Evolutionary conservation across 2,113 vertebrate genomes (phyloP).

Genomic region (Podarcis cretensis): DNA sequence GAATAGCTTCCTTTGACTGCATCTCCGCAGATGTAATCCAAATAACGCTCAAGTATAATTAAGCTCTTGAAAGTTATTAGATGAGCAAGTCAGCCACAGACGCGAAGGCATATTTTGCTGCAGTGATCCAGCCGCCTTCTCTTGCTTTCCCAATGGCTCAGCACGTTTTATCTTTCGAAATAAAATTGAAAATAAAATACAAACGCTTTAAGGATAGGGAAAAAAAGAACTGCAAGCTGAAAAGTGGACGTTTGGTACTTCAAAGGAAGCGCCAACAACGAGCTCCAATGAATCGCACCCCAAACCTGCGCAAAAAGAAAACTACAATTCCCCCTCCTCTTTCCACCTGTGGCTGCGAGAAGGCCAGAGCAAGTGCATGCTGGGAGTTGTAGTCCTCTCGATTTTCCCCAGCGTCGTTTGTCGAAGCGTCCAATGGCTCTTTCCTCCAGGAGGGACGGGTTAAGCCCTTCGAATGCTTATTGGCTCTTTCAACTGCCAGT

Average conservation of each 20-base stretch:
- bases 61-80: conserved; percentile 45
- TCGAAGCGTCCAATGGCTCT: rapidly evolving
- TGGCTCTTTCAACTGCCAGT: neutral
- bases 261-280: too few relatives aligned
- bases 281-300: neutral
- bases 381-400: neutral
- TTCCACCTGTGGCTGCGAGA: rapidly evolving
- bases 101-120: neutral
- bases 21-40: neutral
- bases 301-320: neutral
- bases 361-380: rapidly evolving
- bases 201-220: neutral
- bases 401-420: neutral
- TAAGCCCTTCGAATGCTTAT: neutral
- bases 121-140: neutral
- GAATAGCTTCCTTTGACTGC: neutral
- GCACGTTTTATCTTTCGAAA: neutral
- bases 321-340: conserved; percentile 1
- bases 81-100: neutral
- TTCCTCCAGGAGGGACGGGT: neutral
- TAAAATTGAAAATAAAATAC: too few relatives aligned
- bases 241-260: neutral
- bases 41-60: neutral
- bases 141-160: neutral
- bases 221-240: too few relatives aligned